These are phyloP conservation scores for Calameuta pallipes DNA, from an alignment of 2,888 invertebrate species.

Conservation along the genomic window DNA sequence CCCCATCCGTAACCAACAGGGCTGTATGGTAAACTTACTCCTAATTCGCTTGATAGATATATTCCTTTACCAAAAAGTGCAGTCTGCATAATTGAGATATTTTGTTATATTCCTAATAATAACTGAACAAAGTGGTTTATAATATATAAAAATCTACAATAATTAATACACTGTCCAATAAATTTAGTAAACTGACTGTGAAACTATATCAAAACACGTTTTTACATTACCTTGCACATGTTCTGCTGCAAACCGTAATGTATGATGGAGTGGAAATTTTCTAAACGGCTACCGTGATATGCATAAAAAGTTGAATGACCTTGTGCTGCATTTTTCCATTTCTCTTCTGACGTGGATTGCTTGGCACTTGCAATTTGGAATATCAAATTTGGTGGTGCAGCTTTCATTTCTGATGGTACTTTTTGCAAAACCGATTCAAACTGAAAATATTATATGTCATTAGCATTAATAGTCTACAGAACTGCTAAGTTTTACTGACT, in stretches of 20 bases:
- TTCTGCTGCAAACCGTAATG: conserved; percentile 82
- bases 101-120: conserved; percentile 30
- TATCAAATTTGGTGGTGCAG: conserved; percentile 74
- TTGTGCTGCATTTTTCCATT: conserved; percentile 71
- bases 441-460: conserved; percentile 59
- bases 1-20: conserved; percentile 82
- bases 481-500: background rate
- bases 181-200: no score
- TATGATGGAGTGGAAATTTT: conserved; percentile 84
- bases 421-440: conserved; percentile 70
- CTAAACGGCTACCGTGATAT: conserved; percentile 84
- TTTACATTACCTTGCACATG: conserved; percentile 71
- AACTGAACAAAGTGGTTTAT: conserved; percentile 20
- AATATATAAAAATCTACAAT: background rate
- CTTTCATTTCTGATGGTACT: conserved; percentile 66
- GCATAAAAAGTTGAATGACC: conserved; percentile 74
- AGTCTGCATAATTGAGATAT: conserved; percentile 65
- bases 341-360: conserved; percentile 70
- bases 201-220: no score
- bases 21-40: conserved; percentile 78
- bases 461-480: background rate
- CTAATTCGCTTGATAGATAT: conserved; percentile 80
- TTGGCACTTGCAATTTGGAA: conserved; percentile 74
- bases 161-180: no score
- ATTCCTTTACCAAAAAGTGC: conserved; percentile 79